These are phyloP conservation scores for Drosophila watanabei DNA, from an alignment of 1,140 invertebrate genomes.

Conservation along the genomic window DNA sequence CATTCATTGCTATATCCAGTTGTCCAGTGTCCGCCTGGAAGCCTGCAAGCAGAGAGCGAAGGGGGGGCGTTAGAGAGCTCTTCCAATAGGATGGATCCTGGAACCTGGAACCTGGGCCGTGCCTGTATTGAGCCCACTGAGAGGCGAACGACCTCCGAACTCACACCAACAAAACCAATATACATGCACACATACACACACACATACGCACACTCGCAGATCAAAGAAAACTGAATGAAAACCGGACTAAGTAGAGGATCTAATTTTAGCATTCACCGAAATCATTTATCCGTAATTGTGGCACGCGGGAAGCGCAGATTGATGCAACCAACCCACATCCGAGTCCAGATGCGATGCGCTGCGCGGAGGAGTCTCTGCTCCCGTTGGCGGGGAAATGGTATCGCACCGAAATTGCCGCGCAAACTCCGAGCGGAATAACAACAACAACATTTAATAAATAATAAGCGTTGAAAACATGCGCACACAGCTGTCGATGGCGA, in stretches of 20 bases:
- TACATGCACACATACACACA: slow-evolving; percentile 2
- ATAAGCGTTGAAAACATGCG: slow-evolving; percentile 77
- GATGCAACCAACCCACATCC: slow-evolving; percentile 2
- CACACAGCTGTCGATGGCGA: slow-evolving; percentile 70
- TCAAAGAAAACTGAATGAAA: slow-evolving; percentile 34
- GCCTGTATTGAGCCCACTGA: background rate
- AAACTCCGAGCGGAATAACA: slow-evolving; percentile 51
- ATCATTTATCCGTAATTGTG: slow-evolving; percentile 17
- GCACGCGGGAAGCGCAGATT: slow-evolving; percentile 19
- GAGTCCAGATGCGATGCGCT: background rate
- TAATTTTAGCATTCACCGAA: slow-evolving; percentile 32
- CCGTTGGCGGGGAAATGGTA: slow-evolving; percentile 10
- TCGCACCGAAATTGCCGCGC: slow-evolving; percentile 60
- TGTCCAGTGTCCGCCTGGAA: slow-evolving; percentile 62
- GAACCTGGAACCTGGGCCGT: background rate
- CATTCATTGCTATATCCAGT: slow-evolving; percentile 78
- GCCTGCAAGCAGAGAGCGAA: background rate
- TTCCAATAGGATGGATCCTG: background rate
- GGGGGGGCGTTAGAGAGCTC: background rate
- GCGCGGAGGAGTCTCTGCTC: background rate
- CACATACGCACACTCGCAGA: slow-evolving; percentile 2
- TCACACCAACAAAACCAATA: background rate
- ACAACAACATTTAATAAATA: slow-evolving; percentile 69
- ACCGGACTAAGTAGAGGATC: slow-evolving; percentile 33
- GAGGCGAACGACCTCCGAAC: slow-evolving; percentile 44